Evolutionary conservation across 2,888 invertebrate genomes (phyloP), one percentile per base, ranked within the genome.

Genomic region (Priocnemis perturbator): DNA sequence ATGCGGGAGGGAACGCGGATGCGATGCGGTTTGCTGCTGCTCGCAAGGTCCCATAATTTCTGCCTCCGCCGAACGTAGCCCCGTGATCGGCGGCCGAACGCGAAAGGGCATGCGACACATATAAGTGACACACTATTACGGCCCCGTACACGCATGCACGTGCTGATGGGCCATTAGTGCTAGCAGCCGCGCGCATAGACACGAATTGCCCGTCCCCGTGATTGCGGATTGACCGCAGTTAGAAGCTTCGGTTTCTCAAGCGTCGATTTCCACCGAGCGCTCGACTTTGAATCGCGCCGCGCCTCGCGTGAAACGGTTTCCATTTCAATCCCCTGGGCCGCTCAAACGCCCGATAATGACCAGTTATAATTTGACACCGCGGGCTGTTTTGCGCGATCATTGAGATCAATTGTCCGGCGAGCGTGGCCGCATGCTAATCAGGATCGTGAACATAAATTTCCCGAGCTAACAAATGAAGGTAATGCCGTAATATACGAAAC

Each of bases 171-270:
- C 67, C 64, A 73, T 78, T 76, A 76, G 66, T 50, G 71, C 62
- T 48, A 67, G 60, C 67, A 37, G 48, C 56, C 44, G 60, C 44
- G 59, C 64, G 17, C 59, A 58, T 50, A 59, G 63, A 60, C 65
- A 61, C 67, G 75, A 78, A 76, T 78, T 69, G 19, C 72, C 74
- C 59, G 59, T 50, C 61, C 73, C 67, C 71, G 75, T 78, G 78
- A 81, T 81, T 83, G 78, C 79, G 73, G 74, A 74, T 76, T 74
- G 71, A 77, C 73, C 72, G 66, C 53, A 26, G 60, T 56, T 64
- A 63, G 58, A 61, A 61, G 55, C 68, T n/a, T 47, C 61, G 21
- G 19, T 19, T 45, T 57, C 65, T 53, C 44, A 26, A 48, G 60
- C 66, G 60, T 56, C 53, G 37, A n/a, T 30, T 37, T 48, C 23